Conservation (phyloP, 2,888 invertebrate genomes). For the Tineola bisselliella region DNA sequence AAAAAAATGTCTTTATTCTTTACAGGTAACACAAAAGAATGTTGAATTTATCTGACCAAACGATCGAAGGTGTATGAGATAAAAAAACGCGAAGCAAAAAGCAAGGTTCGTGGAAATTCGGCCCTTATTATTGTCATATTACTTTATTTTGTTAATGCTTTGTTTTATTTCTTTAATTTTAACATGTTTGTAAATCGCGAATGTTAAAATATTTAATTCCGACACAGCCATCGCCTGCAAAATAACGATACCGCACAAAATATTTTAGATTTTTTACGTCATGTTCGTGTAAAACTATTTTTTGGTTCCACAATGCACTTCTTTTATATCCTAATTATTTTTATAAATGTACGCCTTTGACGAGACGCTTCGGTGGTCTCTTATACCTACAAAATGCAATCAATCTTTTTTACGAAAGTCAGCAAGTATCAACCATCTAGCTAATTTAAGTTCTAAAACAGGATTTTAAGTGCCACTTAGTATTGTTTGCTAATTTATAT, state of each 20-base stretch:
- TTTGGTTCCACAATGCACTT: too few species aligned
- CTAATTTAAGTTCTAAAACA: background rate
- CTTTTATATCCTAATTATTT: background rate
- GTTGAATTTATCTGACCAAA: background rate
- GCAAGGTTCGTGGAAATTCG: conserved; percentile 9
- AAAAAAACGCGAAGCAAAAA: background rate
- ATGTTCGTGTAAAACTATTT: too few species aligned
- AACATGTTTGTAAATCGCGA: too few species aligned
- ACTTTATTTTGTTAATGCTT: background rate
- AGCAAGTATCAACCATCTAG: background rate
- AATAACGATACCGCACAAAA: too few species aligned
- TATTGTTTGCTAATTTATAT: background rate
- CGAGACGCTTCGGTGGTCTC: background rate
- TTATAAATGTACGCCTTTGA: background rate
- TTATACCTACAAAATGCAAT: too few species aligned
- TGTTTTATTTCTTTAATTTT: too few species aligned
- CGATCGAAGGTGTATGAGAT: conserved; percentile 1
- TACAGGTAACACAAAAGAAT: conserved; percentile 9
- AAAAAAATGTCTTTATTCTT: conserved; percentile 6
- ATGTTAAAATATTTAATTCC: too few species aligned
- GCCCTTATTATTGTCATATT: background rate
- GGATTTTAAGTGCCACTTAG: background rate
- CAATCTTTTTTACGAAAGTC: background rate
- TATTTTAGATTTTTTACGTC: too few species aligned
- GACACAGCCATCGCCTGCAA: too few species aligned